These are phyloP conservation scores for Neolamprologus falcicula DNA, from an alignment of 2,113 vertebrate species.

Conservation along the genomic window DNA sequence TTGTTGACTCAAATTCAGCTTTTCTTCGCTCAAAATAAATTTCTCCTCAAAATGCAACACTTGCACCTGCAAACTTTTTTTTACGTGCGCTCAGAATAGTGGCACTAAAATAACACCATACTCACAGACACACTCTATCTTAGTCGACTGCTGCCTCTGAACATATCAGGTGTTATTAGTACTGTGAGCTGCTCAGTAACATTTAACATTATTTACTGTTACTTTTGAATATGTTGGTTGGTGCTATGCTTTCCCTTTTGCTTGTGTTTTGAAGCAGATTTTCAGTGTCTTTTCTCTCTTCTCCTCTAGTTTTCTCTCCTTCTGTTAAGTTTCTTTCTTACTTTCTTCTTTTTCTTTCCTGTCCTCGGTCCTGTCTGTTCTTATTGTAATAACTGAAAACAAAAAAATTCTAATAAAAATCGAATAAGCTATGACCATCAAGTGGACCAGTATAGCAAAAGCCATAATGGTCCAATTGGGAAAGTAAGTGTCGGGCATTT, in stretches of 20 bases:
- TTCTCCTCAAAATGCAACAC: no score
- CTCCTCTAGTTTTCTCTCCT: not conserved
- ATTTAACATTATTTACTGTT: not conserved
- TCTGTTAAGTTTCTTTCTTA: not conserved
- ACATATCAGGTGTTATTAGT: not conserved
- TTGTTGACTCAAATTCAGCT: no score
- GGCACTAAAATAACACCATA: no score
- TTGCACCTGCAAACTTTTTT: no score
- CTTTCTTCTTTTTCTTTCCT: not conserved
- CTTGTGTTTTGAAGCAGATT: not conserved
- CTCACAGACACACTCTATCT: not conserved
- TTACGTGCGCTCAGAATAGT: accelerated
- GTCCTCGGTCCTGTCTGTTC: not conserved
- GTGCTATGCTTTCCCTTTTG: not conserved
- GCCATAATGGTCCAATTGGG: not conserved
- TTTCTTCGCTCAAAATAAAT: no score
- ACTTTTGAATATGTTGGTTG: not conserved
- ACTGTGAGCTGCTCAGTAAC: not conserved
- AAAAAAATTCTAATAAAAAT: not conserved
- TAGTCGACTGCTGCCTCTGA: not conserved
- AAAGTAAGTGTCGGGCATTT: not conserved
- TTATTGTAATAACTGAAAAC: not conserved
- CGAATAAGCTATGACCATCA: not conserved
- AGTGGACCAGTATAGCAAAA: not conserved
- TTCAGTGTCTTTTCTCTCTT: not conserved